phyloP scores from a whole-genome alignment of 2,797 vertebrate species.

The Chanos chanos region DNA sequence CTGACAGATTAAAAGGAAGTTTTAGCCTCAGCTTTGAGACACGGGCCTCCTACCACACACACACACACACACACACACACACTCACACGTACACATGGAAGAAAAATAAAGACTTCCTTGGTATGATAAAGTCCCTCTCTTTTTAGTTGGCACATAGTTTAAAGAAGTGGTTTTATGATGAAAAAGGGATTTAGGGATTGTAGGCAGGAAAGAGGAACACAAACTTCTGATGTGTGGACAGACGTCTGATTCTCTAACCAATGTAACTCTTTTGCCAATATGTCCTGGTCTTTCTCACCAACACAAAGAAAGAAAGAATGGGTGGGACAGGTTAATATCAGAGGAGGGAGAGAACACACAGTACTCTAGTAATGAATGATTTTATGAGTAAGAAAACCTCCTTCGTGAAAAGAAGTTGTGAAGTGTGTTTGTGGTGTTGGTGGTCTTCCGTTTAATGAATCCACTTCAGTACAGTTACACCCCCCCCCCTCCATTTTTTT shows the following conservation, averaged over 20 bases:
- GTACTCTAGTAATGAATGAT: not conserved
- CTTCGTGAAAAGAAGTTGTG: conserved; percentile 29
- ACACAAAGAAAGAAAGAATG: not conserved
- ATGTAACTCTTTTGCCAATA: conserved; percentile 48
- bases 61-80: conserved; percentile 18
- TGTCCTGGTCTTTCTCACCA: conserved; percentile 38
- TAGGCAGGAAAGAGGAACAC: conserved; percentile 45
- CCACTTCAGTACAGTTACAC: conserved; percentile 64
- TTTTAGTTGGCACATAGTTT: conserved; percentile 50
- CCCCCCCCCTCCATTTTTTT: no score
- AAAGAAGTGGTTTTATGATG: conserved; percentile 73
- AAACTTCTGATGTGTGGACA: conserved; percentile 66
- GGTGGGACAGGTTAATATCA: conserved; percentile 6
- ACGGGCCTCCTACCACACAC: conserved; percentile 54
- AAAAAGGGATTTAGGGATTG: conserved; percentile 37
- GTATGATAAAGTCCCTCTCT: conserved; percentile 42
- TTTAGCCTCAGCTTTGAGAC: conserved; percentile 65
- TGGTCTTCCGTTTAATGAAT: conserved; percentile 66
- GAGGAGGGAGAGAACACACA: conserved; percentile 9
- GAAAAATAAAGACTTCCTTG: conserved; percentile 43
- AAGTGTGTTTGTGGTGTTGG: conserved; percentile 50
- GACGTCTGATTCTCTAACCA: conserved; percentile 55
- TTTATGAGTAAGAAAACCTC: conserved; percentile 9
- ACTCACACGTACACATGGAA: conserved; percentile 22
- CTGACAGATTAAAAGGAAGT: conserved; percentile 76